A percentile compares a stretch with the other conserved stretches of the same genome.
These are phyloP conservation scores for Rhabdornis inornatus DNA, from an alignment of 2,113 vertebrate species.

Conservation along the genomic window DNA sequence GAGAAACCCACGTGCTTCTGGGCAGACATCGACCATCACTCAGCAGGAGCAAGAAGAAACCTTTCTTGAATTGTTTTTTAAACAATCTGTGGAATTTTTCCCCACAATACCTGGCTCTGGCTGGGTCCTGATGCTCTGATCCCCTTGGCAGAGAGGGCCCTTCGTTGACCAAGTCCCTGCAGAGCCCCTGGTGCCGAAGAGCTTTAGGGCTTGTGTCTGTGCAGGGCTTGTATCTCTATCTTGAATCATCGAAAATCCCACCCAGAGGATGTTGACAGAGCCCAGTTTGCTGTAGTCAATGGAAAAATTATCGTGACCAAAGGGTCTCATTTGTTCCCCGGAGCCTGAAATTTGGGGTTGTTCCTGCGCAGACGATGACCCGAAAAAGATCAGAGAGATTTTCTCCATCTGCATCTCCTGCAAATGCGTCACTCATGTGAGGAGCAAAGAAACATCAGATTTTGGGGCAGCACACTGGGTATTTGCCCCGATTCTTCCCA, in stretches of 20 bases:
- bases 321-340: neutral
- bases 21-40: neutral
- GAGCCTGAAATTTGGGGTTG: neutral
- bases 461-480: fast-evolving
- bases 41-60: neutral
- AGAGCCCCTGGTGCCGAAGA: neutral
- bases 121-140: neutral
- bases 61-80: neutral
- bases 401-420: fast-evolving
- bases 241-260: neutral
- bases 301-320: neutral
- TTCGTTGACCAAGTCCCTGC: neutral
- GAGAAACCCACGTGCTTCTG: neutral
- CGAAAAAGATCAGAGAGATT: neutral
- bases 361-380: neutral
- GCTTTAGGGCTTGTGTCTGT: neutral
- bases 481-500: neutral
- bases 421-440: fast-evolving
- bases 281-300: neutral
- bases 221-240: neutral
- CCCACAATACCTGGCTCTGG: neutral
- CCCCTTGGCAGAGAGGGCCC: neutral
- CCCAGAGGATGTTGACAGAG: neutral
- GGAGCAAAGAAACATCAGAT: neutral
- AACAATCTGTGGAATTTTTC: neutral